Conservation (phyloP, 1,140 invertebrate genomes). For the Eupeodes corollae region DNA sequence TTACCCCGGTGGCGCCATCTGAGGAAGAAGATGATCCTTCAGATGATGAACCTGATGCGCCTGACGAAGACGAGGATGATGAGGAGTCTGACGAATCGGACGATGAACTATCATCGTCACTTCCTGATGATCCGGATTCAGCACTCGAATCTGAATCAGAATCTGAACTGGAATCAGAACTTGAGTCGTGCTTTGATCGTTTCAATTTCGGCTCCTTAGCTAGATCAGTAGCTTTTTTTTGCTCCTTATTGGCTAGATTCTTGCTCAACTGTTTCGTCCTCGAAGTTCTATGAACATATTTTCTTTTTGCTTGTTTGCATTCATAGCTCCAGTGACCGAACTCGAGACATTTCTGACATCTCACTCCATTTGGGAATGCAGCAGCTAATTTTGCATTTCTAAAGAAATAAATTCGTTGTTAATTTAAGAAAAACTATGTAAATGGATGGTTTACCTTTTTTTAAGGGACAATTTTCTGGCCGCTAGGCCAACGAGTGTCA, state of each 20-base stretch:
- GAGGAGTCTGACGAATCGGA: slow-evolving; percentile 3
- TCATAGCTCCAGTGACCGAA: slow-evolving; percentile 88
- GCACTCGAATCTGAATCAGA: slow-evolving; percentile 4
- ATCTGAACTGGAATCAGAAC: slow-evolving; percentile 8
- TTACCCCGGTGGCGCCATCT: too few species aligned
- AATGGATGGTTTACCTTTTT: slow-evolving; percentile 16
- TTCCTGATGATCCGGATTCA: background rate
- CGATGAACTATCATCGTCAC: slow-evolving; percentile 1
- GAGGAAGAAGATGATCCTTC: too few species aligned
- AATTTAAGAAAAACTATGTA: background rate
- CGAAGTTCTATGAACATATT: slow-evolving; percentile 71
- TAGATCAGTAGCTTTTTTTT: slow-evolving; percentile 15
- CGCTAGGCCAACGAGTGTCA: slow-evolving; percentile 32
- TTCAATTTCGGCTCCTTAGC: slow-evolving; percentile 6
- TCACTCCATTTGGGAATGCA: slow-evolving; percentile 54
- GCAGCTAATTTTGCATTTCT: slow-evolving; percentile 44
- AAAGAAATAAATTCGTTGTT: background rate
- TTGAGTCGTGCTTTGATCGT: slow-evolving; percentile 10
- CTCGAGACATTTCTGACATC: slow-evolving; percentile 85
- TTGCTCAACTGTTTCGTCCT: slow-evolving; percentile 71
- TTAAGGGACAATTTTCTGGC: slow-evolving; percentile 31
- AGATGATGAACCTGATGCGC: background rate
- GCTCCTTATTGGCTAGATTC: slow-evolving; percentile 46
- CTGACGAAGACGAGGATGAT: slow-evolving; percentile 3
- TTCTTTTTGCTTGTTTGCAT: slow-evolving; percentile 79